phyloP scores from a whole-genome alignment of 2,888 invertebrate genomes.

The Eristalis arbustorum region DNA sequence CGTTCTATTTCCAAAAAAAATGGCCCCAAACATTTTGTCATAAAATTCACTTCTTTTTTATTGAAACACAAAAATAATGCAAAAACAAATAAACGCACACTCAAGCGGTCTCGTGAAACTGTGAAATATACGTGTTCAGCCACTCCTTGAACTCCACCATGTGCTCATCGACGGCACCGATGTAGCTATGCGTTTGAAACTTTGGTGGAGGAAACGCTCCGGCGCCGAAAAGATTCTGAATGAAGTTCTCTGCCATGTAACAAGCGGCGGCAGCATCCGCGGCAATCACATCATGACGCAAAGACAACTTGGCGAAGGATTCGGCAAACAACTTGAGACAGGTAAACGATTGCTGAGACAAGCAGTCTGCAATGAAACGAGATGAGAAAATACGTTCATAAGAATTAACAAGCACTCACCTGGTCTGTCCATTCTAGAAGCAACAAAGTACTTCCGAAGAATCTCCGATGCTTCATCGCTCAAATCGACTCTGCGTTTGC shows the following conservation, averaged over 20 bases:
- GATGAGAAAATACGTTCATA: neutral
- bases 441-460: slow-evolving; percentile 80
- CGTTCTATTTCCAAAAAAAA: too few species aligned
- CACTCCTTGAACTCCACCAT: slow-evolving; percentile 76
- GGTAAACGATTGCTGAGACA: slow-evolving; percentile 76
- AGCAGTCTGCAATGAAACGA: slow-evolving; percentile 73
- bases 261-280: slow-evolving; percentile 76
- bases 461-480: slow-evolving; percentile 76
- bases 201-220: slow-evolving; percentile 74
- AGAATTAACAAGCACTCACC: slow-evolving; percentile 72
- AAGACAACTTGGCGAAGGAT: slow-evolving; percentile 77
- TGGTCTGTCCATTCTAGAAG: slow-evolving; percentile 78
- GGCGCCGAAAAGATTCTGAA: slow-evolving; percentile 74
- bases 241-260: slow-evolving; percentile 77
- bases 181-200: slow-evolving; percentile 72
- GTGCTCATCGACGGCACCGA: slow-evolving; percentile 75
- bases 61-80: neutral
- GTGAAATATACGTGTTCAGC: slow-evolving; percentile 74
- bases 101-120: slow-evolving; percentile 14
- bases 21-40: neutral
- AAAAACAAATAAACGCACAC: neutral
- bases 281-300: slow-evolving; percentile 75
- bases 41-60: neutral
- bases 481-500: slow-evolving; percentile 73
- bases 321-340: slow-evolving; percentile 77